Conservation (phyloP, 37 sponge, comb jelly and placozoan species). For the Beroe ovata region DNA sequence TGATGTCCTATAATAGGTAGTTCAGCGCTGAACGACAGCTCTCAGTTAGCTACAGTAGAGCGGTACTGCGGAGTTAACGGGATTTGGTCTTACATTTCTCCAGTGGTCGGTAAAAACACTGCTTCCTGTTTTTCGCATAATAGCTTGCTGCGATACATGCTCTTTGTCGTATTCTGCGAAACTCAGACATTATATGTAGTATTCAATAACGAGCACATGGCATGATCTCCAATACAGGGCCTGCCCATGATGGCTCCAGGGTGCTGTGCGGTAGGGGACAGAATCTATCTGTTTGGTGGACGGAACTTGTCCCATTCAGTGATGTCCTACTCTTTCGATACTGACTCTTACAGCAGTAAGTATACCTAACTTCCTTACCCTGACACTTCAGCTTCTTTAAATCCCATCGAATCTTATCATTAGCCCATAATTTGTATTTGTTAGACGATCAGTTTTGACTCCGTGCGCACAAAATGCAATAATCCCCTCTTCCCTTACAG, state of each 20-base stretch:
- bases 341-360: not conserved
- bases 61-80: not conserved
- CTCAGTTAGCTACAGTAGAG: slow-evolving; percentile 14
- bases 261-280: not conserved
- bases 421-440: too few species aligned
- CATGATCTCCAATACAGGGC: too few species aligned
- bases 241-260: slow-evolving; percentile 53
- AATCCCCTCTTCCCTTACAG: too few species aligned
- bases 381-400: not conserved
- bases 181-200: too few species aligned
- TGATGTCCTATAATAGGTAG: not conserved
- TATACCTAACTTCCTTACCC: not conserved
- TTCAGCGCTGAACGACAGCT: slow-evolving; percentile 22
- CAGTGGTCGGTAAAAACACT: not conserved
- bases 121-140: not conserved
- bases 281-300: slow-evolving; percentile 31
- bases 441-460: too few species aligned
- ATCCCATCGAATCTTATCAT: too few species aligned
- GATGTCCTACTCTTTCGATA: not conserved
- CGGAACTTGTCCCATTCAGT: slow-evolving; percentile 20
- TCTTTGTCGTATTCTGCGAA: too few species aligned
- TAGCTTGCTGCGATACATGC: too few species aligned
- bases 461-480: too few species aligned
- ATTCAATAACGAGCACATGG: too few species aligned
- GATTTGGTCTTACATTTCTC: slow-evolving; percentile 3